phyloP scores from a whole-genome alignment of 37 sponge, comb jelly and placozoan genomes.

The Cladorhizidae sp. region DNA sequence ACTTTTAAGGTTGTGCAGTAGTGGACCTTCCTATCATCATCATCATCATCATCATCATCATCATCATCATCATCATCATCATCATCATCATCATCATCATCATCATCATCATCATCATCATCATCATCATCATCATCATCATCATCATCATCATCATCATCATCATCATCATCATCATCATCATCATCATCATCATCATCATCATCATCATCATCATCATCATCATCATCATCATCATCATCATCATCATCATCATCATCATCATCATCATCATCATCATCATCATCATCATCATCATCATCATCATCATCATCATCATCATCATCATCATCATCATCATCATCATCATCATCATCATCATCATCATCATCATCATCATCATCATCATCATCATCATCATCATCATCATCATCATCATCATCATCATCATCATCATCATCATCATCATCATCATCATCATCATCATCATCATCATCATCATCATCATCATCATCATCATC shows the following conservation, averaged over 20 bases:
- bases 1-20: too few relatives aligned
- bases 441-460: conserved; percentile 4
- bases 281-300: conserved; percentile 2
- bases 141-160: conserved; percentile 4
- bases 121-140: background rate
- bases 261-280: conserved; percentile 2
- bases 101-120: conserved; percentile 4
- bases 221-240: background rate
- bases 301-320: background rate
- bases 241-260: conserved; percentile 2
- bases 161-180: conserved; percentile 2
- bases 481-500: background rate
- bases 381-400: background rate
- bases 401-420: background rate
- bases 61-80: conserved; percentile 4
- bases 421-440: background rate
- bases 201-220: conserved; percentile 2
- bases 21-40: too few relatives aligned
- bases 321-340: conserved; percentile 2
- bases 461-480: conserved; percentile 2
- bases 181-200: background rate
- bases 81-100: conserved; percentile 4
- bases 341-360: background rate
- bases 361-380: background rate
- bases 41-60: conserved; percentile 4